These are phyloP conservation scores for Xiphorhynchus elegans DNA, from an alignment of 2,113 vertebrate genomes.

Conservation along the genomic window DNA sequence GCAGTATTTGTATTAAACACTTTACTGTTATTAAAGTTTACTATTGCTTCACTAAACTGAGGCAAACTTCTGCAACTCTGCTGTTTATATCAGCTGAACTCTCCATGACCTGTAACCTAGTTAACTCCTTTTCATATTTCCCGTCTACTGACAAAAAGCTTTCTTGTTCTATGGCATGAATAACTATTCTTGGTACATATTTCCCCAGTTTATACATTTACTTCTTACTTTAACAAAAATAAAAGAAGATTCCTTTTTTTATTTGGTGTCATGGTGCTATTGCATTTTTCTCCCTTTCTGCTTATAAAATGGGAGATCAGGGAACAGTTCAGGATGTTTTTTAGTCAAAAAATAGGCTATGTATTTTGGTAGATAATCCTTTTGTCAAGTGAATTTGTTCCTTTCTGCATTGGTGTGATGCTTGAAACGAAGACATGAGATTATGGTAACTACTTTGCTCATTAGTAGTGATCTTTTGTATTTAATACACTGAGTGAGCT, in stretches of 20 bases:
- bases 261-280: neutral
- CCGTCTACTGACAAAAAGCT: neutral
- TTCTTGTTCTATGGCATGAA: neutral
- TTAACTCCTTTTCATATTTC: slow-evolving; percentile 19
- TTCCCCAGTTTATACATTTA: neutral
- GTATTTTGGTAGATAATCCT: neutral
- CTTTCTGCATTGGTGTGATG: neutral
- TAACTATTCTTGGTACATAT: neutral
- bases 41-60: neutral
- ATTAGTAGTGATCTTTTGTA: neutral
- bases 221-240: neutral
- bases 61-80: neutral
- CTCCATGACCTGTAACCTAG: neutral
- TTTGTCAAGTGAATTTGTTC: neutral
- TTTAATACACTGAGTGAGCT: neutral
- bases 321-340: neutral
- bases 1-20: neutral
- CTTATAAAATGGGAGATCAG: neutral
- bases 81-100: slow-evolving; percentile 40
- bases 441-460: neutral
- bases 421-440: neutral
- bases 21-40: slow-evolving; percentile 29
- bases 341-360: neutral
- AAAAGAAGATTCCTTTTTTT: neutral
- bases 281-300: neutral